Percentiles rank a stretch among this genome's conserved stretches.
Evolutionary conservation across 2,113 vertebrate genomes (phyloP).

Genomic region (Rafetus swinhoei): DNA sequence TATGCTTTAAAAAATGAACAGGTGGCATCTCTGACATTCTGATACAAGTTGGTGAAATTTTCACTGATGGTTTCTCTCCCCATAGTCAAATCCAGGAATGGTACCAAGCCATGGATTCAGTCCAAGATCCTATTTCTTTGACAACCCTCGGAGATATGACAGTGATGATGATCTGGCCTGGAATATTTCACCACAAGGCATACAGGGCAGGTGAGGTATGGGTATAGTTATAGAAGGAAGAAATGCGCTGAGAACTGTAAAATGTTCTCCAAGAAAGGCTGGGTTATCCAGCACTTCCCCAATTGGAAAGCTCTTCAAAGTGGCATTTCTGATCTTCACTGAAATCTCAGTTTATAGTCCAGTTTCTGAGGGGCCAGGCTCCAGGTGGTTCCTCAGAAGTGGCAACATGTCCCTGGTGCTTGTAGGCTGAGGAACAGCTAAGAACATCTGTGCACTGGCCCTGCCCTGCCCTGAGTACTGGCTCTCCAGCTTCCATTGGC

Average conservation of each 20-base stretch:
- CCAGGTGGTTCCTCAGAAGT: no score
- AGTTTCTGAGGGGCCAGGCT: no score
- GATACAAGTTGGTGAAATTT: not conserved
- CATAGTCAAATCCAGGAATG: slow-evolving; percentile 84
- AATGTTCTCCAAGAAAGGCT: not conserved
- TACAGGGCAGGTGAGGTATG: slow-evolving; percentile 88
- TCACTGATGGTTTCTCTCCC: slow-evolving; percentile 29
- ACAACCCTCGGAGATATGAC: slow-evolving; percentile 96
- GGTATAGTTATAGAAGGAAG: not conserved
- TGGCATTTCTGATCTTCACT: no score
- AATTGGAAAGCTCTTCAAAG: no score
- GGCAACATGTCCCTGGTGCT: no score
- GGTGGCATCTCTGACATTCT: not conserved
- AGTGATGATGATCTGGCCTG: slow-evolving; percentile 96
- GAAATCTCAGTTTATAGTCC: no score
- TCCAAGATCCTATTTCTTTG: slow-evolving; percentile 94
- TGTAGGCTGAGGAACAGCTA: no score
- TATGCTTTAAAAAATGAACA: not conserved
- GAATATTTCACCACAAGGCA: slow-evolving; percentile 90
- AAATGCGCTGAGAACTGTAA: rapidly evolving
- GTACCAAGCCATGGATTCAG: slow-evolving; percentile 91
- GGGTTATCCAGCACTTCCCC: no score
- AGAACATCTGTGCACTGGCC: no score
- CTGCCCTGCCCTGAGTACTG: no score
- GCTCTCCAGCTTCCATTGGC: no score